Evolutionary conservation across 2,797 vertebrate species (phyloP), one percentile per base, ranked within the genome.

Genomic region (Eurystomus glaucurus): DNA sequence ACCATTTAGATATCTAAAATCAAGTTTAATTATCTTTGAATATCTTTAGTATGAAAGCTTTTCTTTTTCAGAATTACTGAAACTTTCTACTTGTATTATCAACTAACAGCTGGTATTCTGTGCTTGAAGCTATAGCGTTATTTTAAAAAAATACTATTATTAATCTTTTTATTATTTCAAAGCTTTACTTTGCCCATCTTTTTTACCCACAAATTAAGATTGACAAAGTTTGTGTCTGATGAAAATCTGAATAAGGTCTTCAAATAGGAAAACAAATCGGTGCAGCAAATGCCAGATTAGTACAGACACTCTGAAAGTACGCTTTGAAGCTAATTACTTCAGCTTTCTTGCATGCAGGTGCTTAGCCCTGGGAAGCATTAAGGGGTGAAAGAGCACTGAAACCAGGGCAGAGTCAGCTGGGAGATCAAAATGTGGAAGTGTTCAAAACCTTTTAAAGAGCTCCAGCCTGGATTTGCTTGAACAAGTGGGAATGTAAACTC

Each of bases 121-220:
- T 74, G 7, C 84, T 94, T 78, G 72, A 86, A 80, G 35, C 25
- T 14, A 3, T 19, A 46, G 41, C 46, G 51, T 62, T 92, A 61
- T 57, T 70, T 58, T 60, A 75, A 28, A 29, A 0, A 68, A 93
- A 78, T 74, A 50, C 35, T 91, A 41, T 52, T 92, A 88, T 71
- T 88, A 84, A 66, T 61, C 2, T 79, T 84, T 81, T 84, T 66
- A 45, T 91, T 95, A 76, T 92, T 90, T 94, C 60, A 88, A 79
- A 88, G 33, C 7, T 52, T 95, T 92, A 88, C 28, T 82, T 92
- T 93, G n/a, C 33, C 19, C 1, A 3, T 79, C 1, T 4, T 64
- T 94, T 81, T 88, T 77, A 65, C 18, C 26, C 55, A 77, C 72
- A 78, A 76, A 93, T 94, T 77, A 82, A 74, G 31, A 28, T 66